These are phyloP conservation scores for Xiphophorus maculatus DNA, from an alignment of 2,113 vertebrate species.

Conservation along the genomic window DNA sequence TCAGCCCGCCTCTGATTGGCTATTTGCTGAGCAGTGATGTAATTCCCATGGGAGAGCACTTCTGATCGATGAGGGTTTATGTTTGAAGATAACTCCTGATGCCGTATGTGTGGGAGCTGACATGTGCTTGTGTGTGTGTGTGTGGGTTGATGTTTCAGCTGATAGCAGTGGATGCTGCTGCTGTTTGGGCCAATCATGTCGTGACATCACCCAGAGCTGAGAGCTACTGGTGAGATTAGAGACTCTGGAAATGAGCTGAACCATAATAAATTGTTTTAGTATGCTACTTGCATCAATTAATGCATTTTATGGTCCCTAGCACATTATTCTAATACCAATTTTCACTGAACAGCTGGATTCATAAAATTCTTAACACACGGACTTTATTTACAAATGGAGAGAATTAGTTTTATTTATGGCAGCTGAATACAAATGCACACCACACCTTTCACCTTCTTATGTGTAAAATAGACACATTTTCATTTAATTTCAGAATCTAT, in stretches of 20 bases:
- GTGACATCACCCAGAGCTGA: slow-evolving; percentile 6
- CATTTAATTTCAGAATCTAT: too few species aligned
- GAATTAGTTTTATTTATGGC: too few species aligned
- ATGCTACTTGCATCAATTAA: neutral
- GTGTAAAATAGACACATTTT: too few species aligned
- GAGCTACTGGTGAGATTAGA: slow-evolving; percentile 21
- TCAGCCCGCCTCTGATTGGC: slow-evolving; percentile 61
- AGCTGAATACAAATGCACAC: too few species aligned
- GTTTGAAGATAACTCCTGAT: slow-evolving; percentile 55
- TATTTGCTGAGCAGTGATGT: slow-evolving; percentile 59
- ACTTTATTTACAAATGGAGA: too few species aligned
- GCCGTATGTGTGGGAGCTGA: slow-evolving; percentile 35
- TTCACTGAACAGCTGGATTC: too few species aligned
- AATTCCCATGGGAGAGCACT: slow-evolving; percentile 55
- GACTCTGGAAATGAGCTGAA: slow-evolving; percentile 22
- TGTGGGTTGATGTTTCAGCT: slow-evolving; percentile 37
- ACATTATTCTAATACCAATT: neutral
- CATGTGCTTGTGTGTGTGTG: slow-evolving; percentile 12
- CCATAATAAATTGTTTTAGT: neutral
- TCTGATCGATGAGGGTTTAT: slow-evolving; percentile 66
- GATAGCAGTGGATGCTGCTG: slow-evolving; percentile 25
- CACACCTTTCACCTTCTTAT: too few species aligned
- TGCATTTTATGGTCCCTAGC: neutral
- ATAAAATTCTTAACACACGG: too few species aligned
- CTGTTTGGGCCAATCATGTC: slow-evolving; percentile 29